Evolutionary conservation across 2,113 vertebrate species (phyloP).

Genomic region (Seriola aureovittata): DNA sequence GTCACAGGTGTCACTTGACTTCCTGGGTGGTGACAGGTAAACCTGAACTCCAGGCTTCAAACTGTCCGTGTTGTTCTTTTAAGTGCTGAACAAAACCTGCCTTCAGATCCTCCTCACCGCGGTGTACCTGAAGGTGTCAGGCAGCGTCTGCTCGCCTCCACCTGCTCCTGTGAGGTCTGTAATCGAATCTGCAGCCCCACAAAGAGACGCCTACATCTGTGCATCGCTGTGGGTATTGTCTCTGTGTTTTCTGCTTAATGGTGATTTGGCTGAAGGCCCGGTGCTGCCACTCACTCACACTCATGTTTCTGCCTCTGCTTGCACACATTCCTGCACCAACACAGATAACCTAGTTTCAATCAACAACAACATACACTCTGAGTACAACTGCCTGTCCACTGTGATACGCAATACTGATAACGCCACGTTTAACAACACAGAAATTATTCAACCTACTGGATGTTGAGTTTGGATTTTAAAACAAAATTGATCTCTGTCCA

Average conservation of each 20-base stretch:
- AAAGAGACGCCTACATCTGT: constrained; percentile 23
- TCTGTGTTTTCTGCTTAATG: constrained; percentile 30
- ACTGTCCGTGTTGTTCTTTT: no score
- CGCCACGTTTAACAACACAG: no score
- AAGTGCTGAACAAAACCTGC: not conserved
- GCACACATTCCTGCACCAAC: not conserved
- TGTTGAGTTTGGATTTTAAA: no score
- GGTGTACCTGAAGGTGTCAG: constrained; percentile 3
- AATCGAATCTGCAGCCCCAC: constrained; percentile 37
- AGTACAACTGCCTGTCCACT: no score
- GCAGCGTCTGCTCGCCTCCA: no score
- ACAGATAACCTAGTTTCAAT: no score
- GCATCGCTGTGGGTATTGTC: constrained; percentile 22
- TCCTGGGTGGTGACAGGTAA: not conserved
- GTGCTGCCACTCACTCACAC: not conserved
- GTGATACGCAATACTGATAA: no score
- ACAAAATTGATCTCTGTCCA: no score
- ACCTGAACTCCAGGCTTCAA: no score
- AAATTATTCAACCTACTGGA: no score
- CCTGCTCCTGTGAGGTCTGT: constrained; percentile 8
- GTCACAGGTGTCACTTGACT: no score
- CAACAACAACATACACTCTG: no score
- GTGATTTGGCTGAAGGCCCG: not conserved
- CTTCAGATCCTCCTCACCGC: not conserved
- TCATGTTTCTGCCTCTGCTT: not conserved